phyloP scores from a whole-genome alignment of 2,888 invertebrate species.

The Pterobdella sp. region DNA sequence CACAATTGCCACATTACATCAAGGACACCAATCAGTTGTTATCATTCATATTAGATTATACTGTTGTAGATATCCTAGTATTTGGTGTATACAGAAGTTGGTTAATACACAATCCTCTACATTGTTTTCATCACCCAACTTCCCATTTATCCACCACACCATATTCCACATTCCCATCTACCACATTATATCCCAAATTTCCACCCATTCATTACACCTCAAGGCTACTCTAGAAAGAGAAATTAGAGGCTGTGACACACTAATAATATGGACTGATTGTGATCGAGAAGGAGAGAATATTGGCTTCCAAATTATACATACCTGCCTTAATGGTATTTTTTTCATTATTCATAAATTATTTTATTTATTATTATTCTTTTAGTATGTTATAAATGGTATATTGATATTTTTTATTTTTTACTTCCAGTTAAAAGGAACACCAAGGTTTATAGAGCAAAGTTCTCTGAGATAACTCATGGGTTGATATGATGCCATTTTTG shows the following conservation, averaged over 20 bases:
- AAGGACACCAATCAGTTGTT: too few relatives aligned
- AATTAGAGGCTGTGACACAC: conserved; percentile 52
- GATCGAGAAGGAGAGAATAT: conserved; percentile 99
- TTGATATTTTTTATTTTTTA: conserved; percentile 23
- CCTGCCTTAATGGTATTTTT: conserved; percentile 61
- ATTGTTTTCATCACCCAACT: background rate
- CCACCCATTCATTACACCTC: background rate
- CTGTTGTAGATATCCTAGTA: too few relatives aligned
- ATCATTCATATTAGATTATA: too few relatives aligned
- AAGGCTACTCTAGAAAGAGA: conserved; percentile 53
- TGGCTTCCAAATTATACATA: conserved; percentile 88
- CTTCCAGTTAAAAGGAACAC: conserved; percentile 51
- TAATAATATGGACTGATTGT: conserved; percentile 99
- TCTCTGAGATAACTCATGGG: conserved; percentile 87
- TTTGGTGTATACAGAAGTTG: too few relatives aligned
- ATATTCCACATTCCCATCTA: too few relatives aligned
- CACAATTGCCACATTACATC: too few relatives aligned
- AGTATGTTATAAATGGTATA: too few relatives aligned
- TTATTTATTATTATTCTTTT: too few relatives aligned
- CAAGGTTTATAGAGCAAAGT: conserved; percentile 66
- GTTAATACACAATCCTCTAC: too few relatives aligned
- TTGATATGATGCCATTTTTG: too few relatives aligned
- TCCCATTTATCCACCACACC: background rate
- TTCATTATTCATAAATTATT: too few relatives aligned
- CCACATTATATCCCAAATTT: too few relatives aligned